Base-by-base conservation (phyloP, 2,888 invertebrate genomes). In the Philopedon plagiatum region DNA sequence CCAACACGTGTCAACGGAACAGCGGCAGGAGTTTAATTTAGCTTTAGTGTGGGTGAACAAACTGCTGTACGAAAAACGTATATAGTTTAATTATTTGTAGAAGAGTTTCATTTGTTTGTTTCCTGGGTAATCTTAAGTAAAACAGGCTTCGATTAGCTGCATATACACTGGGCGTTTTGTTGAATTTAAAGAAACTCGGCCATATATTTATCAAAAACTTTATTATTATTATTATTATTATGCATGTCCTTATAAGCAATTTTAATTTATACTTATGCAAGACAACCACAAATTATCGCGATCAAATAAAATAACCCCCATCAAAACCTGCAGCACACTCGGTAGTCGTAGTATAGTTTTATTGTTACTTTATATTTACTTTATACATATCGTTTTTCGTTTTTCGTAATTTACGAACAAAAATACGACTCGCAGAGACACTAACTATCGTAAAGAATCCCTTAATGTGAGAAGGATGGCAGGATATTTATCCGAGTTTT, bases 401-500 rank as follows among this genome's bases (percentile, higher is more conserved):
- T 84, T 75, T 85, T 83, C 80, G 84, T 86, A 84, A 86, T 86
- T 86, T 86, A 86, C 84, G 83, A 84, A 85, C 83, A 83, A 86
- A 86, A 86, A 86, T 86, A 86, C 83, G 86, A 84, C 84, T 80
- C 57, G 77, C 80, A 74, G 80, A 78, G 85, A 85, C 85, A 81
- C 81, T 85, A 85, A 85, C 83, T 83, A 82, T 81, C 84, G 82
- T 85, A 85, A 86, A 86, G 85, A 85, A 84, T 78, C 80, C 81
- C 84, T 83, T 86, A 86, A 86, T 85, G 85, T 83, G 85, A 82
- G 84, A 84, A 84, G 84, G 85, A 85, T 85, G 85, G 84, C 84
- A 84, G 82, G 79, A 84, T 85, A 86, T 86, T 86, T 86, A 86
- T 86, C 81, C 81, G 85, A 85, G 84, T 86, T 86, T 86, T 86